A percentile compares a stretch with the other conserved stretches of the same genome.
phyloP scores from a whole-genome alignment of 2,888 invertebrate genomes.

The Diabrotica balteata region DNA sequence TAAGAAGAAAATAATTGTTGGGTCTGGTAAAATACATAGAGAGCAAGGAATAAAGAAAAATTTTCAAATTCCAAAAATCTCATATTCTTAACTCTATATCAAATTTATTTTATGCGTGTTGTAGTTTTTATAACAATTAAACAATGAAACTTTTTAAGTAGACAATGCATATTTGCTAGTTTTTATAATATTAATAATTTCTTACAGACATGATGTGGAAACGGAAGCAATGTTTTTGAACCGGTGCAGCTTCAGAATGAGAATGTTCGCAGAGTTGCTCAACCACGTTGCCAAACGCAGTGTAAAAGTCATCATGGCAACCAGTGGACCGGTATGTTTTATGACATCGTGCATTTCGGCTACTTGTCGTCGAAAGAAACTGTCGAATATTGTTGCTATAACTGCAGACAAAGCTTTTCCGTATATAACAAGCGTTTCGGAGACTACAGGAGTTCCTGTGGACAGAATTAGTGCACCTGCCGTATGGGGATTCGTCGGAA shows the following conservation, averaged over 20 bases:
- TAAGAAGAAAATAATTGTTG: too few species aligned
- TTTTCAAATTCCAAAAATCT: too few species aligned
- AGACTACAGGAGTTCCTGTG: slow-evolving; percentile 61
- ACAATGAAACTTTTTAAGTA: too few species aligned
- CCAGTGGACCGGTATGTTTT: slow-evolving; percentile 65
- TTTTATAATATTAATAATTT: too few species aligned
- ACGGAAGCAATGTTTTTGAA: slow-evolving; percentile 42
- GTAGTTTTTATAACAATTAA: too few species aligned
- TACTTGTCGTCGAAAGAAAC: slow-evolving; percentile 56
- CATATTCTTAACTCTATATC: too few species aligned
- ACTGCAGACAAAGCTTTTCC: slow-evolving; percentile 65
- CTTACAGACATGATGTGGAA: slow-evolving; percentile 10
- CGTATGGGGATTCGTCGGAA: slow-evolving; percentile 70
- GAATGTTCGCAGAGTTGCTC: slow-evolving; percentile 61
- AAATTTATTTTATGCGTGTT: too few species aligned
- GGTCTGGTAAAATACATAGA: too few species aligned
- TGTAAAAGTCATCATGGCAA: slow-evolving; percentile 64
- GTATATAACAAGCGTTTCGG: slow-evolving; percentile 58
- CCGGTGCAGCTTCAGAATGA: slow-evolving; percentile 55
- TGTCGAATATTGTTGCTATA: slow-evolving; percentile 65
- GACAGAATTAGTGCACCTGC: slow-evolving; percentile 67
- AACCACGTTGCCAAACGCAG: slow-evolving; percentile 62
- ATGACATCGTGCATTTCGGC: slow-evolving; percentile 64
- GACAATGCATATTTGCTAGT: too few species aligned
- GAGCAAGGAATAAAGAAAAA: too few species aligned